A percentile compares a stretch with the other conserved stretches of the same genome.
Evolutionary conservation across 1,140 invertebrate species (phyloP).

Genomic region (Drosophila azteca): DNA sequence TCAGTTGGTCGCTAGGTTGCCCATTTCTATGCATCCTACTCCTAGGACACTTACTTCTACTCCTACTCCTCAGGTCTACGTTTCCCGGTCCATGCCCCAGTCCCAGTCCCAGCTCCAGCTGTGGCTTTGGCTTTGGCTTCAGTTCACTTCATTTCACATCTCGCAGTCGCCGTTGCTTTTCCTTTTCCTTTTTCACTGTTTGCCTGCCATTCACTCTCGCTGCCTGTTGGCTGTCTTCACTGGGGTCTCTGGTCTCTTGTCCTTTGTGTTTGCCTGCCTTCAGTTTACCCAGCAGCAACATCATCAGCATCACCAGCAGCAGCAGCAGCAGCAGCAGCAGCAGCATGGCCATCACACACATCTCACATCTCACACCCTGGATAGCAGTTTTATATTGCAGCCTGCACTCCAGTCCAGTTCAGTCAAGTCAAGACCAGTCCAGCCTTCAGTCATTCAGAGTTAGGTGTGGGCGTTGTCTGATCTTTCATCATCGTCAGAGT

Average conservation of each 20-base stretch:
- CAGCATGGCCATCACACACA: constrained; percentile 7
- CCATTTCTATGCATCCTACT: constrained; percentile 25
- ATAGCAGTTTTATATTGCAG: constrained; percentile 55
- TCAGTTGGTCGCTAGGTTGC: constrained; percentile 70
- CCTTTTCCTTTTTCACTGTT: constrained; percentile 43
- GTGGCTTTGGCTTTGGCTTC: constrained; percentile 54
- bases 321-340: background rate
- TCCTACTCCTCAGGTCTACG: background rate
- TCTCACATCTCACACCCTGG: constrained; percentile 39
- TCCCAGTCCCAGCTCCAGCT: constrained; percentile 20
- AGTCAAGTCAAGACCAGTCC: too few relatives aligned
- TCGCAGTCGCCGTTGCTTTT: constrained; percentile 20
- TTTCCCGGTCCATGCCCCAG: background rate
- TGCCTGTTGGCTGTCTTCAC: constrained; percentile 51
- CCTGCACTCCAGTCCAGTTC: constrained; percentile 35
- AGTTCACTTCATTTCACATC: constrained; percentile 67
- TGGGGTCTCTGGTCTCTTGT: constrained; percentile 33
- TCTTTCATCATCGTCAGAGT: constrained; percentile 75
- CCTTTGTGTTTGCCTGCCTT: constrained; percentile 50
- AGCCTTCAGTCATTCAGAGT: constrained; percentile 50
- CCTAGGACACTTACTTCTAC: background rate
- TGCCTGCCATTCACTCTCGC: constrained; percentile 73
- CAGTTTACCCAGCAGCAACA: constrained; percentile 23
- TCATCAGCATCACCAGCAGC: constrained; percentile 1
- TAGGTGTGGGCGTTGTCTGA: constrained; percentile 72